Evolutionary conservation across 2,113 vertebrate genomes (phyloP), one percentile per base, ranked within the genome.

Genomic region (Craseonycteris thonglongyai): DNA sequence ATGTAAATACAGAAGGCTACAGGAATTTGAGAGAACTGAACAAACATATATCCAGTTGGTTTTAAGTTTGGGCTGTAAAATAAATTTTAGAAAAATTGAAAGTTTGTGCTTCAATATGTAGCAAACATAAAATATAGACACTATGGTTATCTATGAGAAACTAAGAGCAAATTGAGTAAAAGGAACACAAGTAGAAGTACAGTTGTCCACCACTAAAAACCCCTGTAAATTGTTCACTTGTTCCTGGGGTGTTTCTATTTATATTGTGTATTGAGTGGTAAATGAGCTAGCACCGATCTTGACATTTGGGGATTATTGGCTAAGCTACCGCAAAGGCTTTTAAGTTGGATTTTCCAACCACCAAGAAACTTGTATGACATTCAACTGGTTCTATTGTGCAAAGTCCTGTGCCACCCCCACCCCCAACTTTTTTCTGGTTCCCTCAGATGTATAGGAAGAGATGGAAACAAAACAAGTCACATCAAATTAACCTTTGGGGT

Each of bases 51-150:
- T 80, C 85, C 54, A 93, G 51, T 45, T 93, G 65, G 65, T 79
- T 89, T 35, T 80, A 87, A 22, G 16, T 88, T 92, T 80, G 56
- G 79, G 51, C 35, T 94, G 6, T 83, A 95, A 93, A 95, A 88
- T 93, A 26, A 22, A 22, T 84, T 84, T 93, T 83, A 93, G 58
- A 95, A 59, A 90, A 89, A 91, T 1, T 88, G 74, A 93, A 94
- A 75, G 80, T 87, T 83, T 92, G 59, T 35, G 42, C 80, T 83
- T 90, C 40, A 76, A 5, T 75, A 40, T 90, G 30, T 13, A 83
- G 30, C 1, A 24, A 91, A 92, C 58, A 75, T 83, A 74, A 71
- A 94, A 93, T 82, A 51, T 15, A 80, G 40, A 35, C 18, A 87
- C 58, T 61, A 35, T 59, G 58, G 24, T 95, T 87, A 28, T 91